Evolutionary conservation across 2,888 invertebrate genomes (phyloP).

Genomic region (Limenitis camilla): DNA sequence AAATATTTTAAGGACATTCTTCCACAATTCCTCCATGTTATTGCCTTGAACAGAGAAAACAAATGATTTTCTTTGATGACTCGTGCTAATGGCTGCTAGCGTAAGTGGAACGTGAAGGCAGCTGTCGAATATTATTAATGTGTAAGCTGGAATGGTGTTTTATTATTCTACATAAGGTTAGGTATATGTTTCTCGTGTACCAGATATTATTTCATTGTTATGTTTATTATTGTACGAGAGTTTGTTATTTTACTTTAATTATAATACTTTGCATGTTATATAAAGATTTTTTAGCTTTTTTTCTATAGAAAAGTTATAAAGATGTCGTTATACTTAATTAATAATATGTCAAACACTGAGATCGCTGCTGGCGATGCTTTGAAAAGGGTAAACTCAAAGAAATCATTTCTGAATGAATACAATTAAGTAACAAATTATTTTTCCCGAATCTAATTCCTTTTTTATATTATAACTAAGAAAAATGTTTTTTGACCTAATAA

Average conservation of each 20-base stretch:
- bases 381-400: conserved; percentile 2
- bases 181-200: too few species aligned
- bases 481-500: too few species aligned
- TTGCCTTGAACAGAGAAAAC: conserved; percentile 20
- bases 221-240: background rate
- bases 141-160: background rate
- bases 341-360: conserved; percentile 26
- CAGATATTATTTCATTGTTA: too few species aligned
- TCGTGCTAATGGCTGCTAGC: conserved; percentile 9
- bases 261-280: too few species aligned
- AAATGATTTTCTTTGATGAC: conserved; percentile 16
- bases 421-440: background rate
- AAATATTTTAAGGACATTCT: background rate
- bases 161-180: background rate
- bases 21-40: conserved; percentile 12
- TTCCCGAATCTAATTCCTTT: too few species aligned
- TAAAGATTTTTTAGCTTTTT: background rate
- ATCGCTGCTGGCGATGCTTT: conserved; percentile 14
- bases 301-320: background rate
- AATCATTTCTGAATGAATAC: background rate
- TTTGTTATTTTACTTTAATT: too few species aligned
- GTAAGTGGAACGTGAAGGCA: conserved; percentile 7
- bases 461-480: too few species aligned
- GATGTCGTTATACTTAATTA: conserved; percentile 23
- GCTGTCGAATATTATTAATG: conserved; percentile 12